Conservation (phyloP, 2,888 invertebrate species). For the Pocota personata region DNA sequence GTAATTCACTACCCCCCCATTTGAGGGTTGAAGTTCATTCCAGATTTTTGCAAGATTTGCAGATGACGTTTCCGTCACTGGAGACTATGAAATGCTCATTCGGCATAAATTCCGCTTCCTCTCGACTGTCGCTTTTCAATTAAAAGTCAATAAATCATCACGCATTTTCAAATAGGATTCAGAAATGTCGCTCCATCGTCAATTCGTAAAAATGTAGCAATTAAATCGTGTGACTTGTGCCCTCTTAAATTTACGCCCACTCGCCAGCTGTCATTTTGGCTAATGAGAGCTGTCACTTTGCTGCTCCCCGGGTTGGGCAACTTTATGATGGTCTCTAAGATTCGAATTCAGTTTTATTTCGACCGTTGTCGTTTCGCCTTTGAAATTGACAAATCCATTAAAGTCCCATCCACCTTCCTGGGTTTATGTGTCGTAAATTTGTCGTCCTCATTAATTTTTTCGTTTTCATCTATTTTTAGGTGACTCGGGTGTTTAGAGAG, state of each 20-base stretch:
- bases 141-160: conserved; percentile 65
- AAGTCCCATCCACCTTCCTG: conserved; percentile 54
- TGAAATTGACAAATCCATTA: conserved; percentile 72
- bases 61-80: neutral
- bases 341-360: conserved; percentile 25
- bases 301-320: conserved; percentile 57
- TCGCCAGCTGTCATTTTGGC: conserved; percentile 66
- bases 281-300: conserved; percentile 71
- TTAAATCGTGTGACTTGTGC: conserved; percentile 64
- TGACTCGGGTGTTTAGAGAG: neutral
- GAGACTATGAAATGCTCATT: neutral
- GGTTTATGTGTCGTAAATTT: conserved; percentile 64
- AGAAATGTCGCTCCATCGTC: conserved; percentile 42
- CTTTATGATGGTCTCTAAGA: conserved; percentile 35
- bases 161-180: conserved; percentile 4
- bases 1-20: conserved; percentile 14
- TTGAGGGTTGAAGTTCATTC: conserved; percentile 15
- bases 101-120: neutral
- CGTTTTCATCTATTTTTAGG: conserved; percentile 38
- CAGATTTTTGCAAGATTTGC: neutral
- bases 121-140: conserved; percentile 35
- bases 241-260: conserved; percentile 66
- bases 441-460: conserved; percentile 64
- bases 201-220: conserved; percentile 60
- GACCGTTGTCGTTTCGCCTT: conserved; percentile 46